Evolutionary conservation across 2,888 invertebrate species (phyloP).

Genomic region (Ornithoptera alexandrae): DNA sequence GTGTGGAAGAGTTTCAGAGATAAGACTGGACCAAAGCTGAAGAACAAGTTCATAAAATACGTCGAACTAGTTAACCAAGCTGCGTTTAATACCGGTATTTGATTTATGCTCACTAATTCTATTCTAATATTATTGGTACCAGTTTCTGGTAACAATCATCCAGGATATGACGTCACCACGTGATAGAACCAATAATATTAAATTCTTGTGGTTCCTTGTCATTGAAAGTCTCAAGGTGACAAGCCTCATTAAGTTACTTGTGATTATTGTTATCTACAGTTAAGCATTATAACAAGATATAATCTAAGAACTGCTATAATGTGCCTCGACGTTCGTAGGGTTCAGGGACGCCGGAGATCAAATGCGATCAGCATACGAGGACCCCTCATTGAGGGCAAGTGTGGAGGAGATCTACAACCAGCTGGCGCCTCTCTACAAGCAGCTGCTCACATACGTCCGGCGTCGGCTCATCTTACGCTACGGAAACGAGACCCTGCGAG

Average conservation of each 20-base stretch:
- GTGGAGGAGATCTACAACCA: conserved; percentile 81
- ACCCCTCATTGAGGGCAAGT: conserved; percentile 81
- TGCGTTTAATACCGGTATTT: conserved; percentile 84
- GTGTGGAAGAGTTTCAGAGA: conserved; percentile 92
- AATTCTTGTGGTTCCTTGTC: too few relatives aligned
- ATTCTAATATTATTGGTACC: too few relatives aligned
- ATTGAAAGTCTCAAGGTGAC: too few relatives aligned
- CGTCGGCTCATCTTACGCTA: conserved; percentile 83
- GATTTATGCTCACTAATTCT: too few relatives aligned
- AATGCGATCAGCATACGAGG: conserved; percentile 88
- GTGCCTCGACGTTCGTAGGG: conserved; percentile 64
- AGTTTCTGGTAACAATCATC: too few relatives aligned
- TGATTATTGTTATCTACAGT: too few relatives aligned
- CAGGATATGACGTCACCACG: too few relatives aligned
- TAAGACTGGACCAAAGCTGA: conserved; percentile 87
- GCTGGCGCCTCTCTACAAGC: conserved; percentile 87
- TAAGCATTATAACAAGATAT: too few relatives aligned
- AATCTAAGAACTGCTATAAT: too few relatives aligned
- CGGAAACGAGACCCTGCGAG: conserved; percentile 78
- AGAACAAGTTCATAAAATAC: conserved; percentile 88
- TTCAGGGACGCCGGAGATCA: conserved; percentile 90
- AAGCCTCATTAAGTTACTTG: too few relatives aligned
- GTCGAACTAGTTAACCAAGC: conserved; percentile 90
- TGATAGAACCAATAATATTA: too few relatives aligned
- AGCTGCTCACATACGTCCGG: conserved; percentile 90